Evolutionary conservation across 2,888 invertebrate genomes (phyloP), one percentile per base, ranked within the genome.

Genomic region (Acanthococcus lagerstroemiae): DNA sequence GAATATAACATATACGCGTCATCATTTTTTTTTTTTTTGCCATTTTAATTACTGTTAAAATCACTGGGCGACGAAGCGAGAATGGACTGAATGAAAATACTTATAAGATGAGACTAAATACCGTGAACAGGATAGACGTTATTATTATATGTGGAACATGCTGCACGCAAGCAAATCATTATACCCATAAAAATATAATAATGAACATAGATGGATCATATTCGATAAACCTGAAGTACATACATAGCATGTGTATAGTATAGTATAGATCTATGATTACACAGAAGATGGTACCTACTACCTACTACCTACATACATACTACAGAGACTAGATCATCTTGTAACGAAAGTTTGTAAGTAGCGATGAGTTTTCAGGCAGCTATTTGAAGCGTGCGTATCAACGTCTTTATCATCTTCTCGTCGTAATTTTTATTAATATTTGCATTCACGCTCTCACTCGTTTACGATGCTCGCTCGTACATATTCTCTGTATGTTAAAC

Each of bases 371-470:
- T 57, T 37, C 15, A 55, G 48, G 37, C 22, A 15, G 46, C 30
- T 4, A 19, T 45, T 25, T 21, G 26, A 50, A 27, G 60, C 61
- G 61, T 61, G 52, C 61, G 52, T 61, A 50, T 50, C 52, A 22
- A 61, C 27, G 27, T 61, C 27, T 30, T 24, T 17, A 61, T 61
- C 30, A 52, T 30, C 19, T 25, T 50, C 30, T 26, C 61, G 22
- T 48, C n/a, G 27, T 44, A 61, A 27, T 61, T 61, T 60, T 60
- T 60, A 61, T 61, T 61, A 48, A 61, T 61, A 61, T 61, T 61
- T 52, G 24, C 61, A 61, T 61, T 61, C 52, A 52, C 61, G 61
- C 61, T 61, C 61, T 61, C 61, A 61, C 61, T 61, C 50, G 48
- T 44, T 22, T 37, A n/a, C 22, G 44, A 21, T 22, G 24, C 22